Evolutionary conservation across 1,140 invertebrate species (phyloP).

Genomic region (Heliothis virescens): DNA sequence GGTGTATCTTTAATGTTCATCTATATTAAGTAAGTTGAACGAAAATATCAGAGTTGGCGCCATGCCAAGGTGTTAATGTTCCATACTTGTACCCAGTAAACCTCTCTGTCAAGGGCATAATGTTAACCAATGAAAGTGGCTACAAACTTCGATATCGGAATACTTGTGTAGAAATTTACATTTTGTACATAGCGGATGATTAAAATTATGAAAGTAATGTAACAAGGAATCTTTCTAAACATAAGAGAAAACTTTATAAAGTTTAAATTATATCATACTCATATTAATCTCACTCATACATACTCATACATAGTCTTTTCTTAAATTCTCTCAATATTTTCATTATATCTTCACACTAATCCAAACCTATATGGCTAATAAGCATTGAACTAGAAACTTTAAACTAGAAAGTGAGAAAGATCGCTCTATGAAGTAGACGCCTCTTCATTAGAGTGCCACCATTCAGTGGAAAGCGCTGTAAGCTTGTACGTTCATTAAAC

Average conservation of each 20-base stretch:
- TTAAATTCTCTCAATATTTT: too few relatives aligned
- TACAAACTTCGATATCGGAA: constrained; percentile 1
- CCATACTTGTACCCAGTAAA: constrained; percentile 17
- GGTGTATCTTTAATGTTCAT: constrained; percentile 42
- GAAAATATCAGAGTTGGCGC: constrained; percentile 31
- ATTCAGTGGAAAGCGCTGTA: constrained; percentile 30
- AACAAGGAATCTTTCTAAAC: too few relatives aligned
- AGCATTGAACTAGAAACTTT: neutral
- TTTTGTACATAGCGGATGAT: too few relatives aligned
- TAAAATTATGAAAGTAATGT: too few relatives aligned
- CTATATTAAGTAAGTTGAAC: constrained; percentile 35
- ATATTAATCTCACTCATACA: too few relatives aligned
- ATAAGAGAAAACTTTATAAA: too few relatives aligned
- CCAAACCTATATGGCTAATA: neutral
- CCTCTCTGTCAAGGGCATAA: constrained; percentile 22
- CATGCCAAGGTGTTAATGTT: constrained; percentile 13
- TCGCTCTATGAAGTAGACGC: neutral
- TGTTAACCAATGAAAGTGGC: constrained; percentile 15
- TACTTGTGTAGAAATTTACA: neutral
- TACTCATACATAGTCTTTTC: too few relatives aligned
- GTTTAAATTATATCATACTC: too few relatives aligned
- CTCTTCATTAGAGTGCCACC: constrained; percentile 33
- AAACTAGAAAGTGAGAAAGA: constrained; percentile 15
- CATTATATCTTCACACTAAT: too few relatives aligned
- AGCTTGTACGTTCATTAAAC: constrained; percentile 26